These are phyloP conservation scores for Hoplostethus mediterraneus DNA, from an alignment of 2,797 vertebrate species.

Conservation along the genomic window DNA sequence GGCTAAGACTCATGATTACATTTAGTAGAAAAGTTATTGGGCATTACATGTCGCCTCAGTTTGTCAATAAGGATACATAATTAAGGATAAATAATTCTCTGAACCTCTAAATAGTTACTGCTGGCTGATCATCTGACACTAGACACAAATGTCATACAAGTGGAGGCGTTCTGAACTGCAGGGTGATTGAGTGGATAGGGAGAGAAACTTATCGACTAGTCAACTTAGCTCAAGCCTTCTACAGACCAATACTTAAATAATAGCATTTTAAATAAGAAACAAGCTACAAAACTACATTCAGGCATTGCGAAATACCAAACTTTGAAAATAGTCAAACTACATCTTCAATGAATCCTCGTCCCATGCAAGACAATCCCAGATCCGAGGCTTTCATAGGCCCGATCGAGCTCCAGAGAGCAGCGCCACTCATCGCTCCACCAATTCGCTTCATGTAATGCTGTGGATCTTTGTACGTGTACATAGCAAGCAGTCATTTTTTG, in stretches of 20 bases:
- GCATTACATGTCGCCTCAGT: neutral
- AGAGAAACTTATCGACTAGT: neutral
- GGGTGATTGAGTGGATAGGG: too few relatives aligned
- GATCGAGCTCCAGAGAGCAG: neutral
- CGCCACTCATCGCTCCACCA: neutral
- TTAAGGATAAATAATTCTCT: neutral
- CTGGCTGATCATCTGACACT: too few relatives aligned
- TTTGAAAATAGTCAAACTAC: neutral
- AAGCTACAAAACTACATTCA: neutral
- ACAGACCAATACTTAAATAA: neutral
- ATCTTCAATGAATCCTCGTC: neutral
- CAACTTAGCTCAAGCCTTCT: neutral
- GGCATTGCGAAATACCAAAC: neutral
- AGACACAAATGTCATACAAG: neutral
- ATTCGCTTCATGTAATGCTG: neutral
- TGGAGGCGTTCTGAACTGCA: neutral
- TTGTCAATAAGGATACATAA: neutral
- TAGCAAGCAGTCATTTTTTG: neutral
- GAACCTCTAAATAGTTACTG: too few relatives aligned
- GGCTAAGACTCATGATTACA: neutral
- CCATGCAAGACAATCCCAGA: too few relatives aligned
- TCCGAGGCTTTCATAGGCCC: too few relatives aligned
- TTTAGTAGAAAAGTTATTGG: slow-evolving; percentile 10
- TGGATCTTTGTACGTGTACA: neutral
- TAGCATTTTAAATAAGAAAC: neutral